phyloP scores from a whole-genome alignment of 2,888 invertebrate species.

The Megalurothrips usitatus region DNA sequence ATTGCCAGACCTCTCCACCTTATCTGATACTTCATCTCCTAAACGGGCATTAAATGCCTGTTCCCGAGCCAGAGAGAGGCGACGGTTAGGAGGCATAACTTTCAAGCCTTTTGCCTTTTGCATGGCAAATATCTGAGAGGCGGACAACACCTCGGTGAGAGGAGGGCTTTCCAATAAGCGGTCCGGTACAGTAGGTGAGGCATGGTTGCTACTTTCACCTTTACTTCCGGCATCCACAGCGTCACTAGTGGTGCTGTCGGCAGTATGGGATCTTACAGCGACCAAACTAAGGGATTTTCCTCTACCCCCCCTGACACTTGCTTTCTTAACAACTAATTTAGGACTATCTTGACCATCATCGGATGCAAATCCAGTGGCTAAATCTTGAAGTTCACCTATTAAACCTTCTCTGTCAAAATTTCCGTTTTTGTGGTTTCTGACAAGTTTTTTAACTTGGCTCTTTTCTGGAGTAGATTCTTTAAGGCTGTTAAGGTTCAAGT shows the following conservation, averaged over 20 bases:
- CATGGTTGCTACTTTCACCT: no score
- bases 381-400: not conserved
- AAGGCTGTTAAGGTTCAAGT: not conserved
- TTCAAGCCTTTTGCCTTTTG: not conserved
- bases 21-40: not conserved
- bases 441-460: not conserved
- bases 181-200: no score
- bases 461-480: not conserved
- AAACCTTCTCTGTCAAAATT: not conserved
- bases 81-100: conserved; percentile 16
- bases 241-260: not conserved
- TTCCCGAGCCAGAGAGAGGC: not conserved
- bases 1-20: not conserved
- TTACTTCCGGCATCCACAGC: not conserved
- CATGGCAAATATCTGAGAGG: not conserved
- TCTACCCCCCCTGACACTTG: not conserved
- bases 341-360: not conserved
- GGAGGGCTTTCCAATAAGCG: no score
- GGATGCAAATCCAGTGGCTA: not conserved
- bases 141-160: not conserved
- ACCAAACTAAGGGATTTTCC: not conserved
- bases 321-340: not conserved
- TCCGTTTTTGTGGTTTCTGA: not conserved
- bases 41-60: not conserved
- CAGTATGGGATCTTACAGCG: not conserved